Percentiles rank a stretch among this genome's conserved stretches.
Conservation (phyloP, 2,888 invertebrate genomes). For the Tanypteryx hageni region DNA sequence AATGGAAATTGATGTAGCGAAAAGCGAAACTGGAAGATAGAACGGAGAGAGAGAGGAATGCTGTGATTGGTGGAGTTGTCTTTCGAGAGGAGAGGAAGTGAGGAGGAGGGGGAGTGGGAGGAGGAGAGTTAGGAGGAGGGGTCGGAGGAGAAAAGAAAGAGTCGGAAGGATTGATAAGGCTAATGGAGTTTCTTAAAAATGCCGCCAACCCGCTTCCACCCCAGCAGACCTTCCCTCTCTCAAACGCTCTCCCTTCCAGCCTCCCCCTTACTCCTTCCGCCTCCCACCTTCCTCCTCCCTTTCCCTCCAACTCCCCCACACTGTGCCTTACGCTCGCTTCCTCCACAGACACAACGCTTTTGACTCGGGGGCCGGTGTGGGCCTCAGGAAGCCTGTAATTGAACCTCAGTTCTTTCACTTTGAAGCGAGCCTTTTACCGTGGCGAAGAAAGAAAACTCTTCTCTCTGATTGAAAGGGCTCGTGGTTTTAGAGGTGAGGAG, state of each 20-base stretch:
- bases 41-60: neutral
- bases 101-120: neutral
- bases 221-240: neutral
- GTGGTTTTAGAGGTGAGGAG: conserved; percentile 26
- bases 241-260: neutral
- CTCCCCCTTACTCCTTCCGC: neutral
- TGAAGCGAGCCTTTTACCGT: conserved; percentile 58
- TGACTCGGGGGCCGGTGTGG: neutral
- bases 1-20: conserved; percentile 57
- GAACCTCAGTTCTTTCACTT: conserved; percentile 52
- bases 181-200: conserved; percentile 64
- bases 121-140: neutral
- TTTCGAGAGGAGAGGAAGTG: neutral
- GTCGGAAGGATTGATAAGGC: conserved; percentile 57
- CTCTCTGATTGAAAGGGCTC: conserved; percentile 38
- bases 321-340: neutral
- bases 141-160: neutral
- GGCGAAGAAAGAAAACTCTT: conserved; percentile 52
- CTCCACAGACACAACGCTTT: conserved; percentile 18
- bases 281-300: neutral
- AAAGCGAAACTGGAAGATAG: neutral
- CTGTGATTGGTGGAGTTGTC: neutral
- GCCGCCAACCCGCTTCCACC: conserved; percentile 42
- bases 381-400: conserved; percentile 47
- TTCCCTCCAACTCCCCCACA: neutral